Evolutionary conservation across 37 sponge, comb jelly and placozoan genomes (phyloP).

Genomic region (Axinella damicornis): DNA sequence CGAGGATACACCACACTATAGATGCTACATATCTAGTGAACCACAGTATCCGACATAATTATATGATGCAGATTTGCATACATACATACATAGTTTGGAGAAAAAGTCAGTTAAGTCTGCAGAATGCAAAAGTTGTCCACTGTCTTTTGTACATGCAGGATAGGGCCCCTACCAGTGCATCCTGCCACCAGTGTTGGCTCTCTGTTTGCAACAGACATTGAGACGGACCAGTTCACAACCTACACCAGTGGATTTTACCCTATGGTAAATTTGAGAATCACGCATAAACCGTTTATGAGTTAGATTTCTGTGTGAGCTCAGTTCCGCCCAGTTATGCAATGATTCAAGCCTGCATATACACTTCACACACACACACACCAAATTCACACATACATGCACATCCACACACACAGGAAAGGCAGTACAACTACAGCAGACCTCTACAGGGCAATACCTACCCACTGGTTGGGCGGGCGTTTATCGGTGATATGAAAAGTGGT

Average conservation of each 20-base stretch:
- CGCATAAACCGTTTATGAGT: neutral
- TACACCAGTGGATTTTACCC: conserved; percentile 42
- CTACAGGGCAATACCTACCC: conserved; percentile 39
- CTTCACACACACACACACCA: too few species aligned
- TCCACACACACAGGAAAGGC: conserved; percentile 17
- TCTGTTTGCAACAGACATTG: conserved; percentile 8
- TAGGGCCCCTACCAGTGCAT: conserved; percentile 28
- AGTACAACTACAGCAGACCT: neutral
- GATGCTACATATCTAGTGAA: too few species aligned
- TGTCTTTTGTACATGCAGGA: conserved; percentile 16
- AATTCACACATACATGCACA: too few species aligned
- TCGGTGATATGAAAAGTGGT: neutral
- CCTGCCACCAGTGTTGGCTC: neutral
- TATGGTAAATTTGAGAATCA: conserved; percentile 24
- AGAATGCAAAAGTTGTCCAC: too few species aligned
- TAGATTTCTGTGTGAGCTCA: neutral
- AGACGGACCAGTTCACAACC: conserved; percentile 15
- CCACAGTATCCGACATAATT: too few species aligned
- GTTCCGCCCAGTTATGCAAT: too few species aligned
- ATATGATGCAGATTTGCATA: too few species aligned
- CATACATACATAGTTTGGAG: too few species aligned
- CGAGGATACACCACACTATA: too few species aligned
- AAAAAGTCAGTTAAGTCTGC: too few species aligned
- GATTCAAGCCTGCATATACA: too few species aligned
- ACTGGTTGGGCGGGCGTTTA: conserved; percentile 17